A percentile compares a stretch with the other conserved stretches of the same genome.
Conservation (phyloP, 2,797 vertebrate species). For the Prionace glauca region DNA sequence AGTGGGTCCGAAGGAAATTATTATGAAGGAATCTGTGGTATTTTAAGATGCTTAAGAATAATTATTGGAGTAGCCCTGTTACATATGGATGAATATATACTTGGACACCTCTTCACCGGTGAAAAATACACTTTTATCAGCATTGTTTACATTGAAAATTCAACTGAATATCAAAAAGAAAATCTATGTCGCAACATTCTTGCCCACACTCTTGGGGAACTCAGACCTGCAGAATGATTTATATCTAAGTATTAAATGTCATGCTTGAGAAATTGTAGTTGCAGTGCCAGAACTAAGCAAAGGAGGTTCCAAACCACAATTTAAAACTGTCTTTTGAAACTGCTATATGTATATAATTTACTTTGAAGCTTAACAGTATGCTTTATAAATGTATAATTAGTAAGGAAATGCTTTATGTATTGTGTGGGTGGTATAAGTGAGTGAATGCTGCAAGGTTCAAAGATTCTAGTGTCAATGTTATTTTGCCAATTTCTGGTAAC, state of each 20-base stretch:
- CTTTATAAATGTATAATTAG: slow-evolving; percentile 25
- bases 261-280: slow-evolving; percentile 34
- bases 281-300: slow-evolving; percentile 9
- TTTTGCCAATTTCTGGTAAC: slow-evolving; percentile 3
- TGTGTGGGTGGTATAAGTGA: slow-evolving; percentile 33
- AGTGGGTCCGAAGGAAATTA: neutral
- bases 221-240: slow-evolving; percentile 28
- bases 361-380: neutral
- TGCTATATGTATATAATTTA: slow-evolving; percentile 15
- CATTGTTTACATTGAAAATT: slow-evolving; percentile 20
- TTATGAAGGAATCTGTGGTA: neutral
- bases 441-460: neutral
- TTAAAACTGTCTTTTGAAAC: slow-evolving; percentile 29
- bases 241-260: slow-evolving; percentile 38
- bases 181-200: neutral
- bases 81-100: slow-evolving; percentile 6
- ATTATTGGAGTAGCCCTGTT: neutral
- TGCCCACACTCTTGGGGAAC: neutral
- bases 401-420: slow-evolving; percentile 7
- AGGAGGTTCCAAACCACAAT: slow-evolving; percentile 36
- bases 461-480: neutral
- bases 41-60: neutral
- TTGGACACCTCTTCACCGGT: neutral
- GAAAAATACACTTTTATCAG: neutral
- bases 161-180: neutral